Base-by-base conservation (phyloP, 1,140 invertebrate genomes). In the Pachypeltis micranthus region DNA sequence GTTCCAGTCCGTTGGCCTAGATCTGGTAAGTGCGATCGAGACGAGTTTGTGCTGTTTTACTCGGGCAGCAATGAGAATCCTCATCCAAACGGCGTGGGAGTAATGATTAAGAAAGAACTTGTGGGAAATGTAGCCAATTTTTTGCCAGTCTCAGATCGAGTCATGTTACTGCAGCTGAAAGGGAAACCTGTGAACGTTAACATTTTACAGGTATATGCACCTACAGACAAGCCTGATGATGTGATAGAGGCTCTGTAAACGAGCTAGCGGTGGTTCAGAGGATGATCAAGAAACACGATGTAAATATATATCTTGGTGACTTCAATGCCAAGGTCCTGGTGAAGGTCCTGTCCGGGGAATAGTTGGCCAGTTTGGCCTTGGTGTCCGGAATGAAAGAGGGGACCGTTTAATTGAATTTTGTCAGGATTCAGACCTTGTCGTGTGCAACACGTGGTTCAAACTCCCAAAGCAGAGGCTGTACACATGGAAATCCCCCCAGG, bases 401-500 rank as follows among this genome's bases (percentile, higher is more conserved):
- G 57, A 59, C 57, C n/a, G n/a, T n/a, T n/a, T n/a, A n/a, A n/a
- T n/a, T n/a, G n/a, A n/a, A n/a, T n/a, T n/a, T n/a, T n/a, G 28
- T 59, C 31, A 39, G 31, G 31, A 39, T 39, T 39, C 31, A 39
- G 62, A 71, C 12, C 44, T 72, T 23, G 56, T 65, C 10, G 65
- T 72, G 31, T 63, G 58, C 27, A 74, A 74, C 47, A 72, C 70
- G 4, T 69, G 61, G 27, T 73, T 70, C 61, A 66, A 72, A 59
- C 31, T 71, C 58, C 72, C 67, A 23, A 64, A 65, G 16, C 61
- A 70, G 56, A 63, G 69, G 34, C 44, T 73, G 26, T 74, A 72
- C 44, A 74, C 73, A n/a, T 74, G 71, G 70, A 73, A 68, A 34
- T 72, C 69, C 21, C 72, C 73, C 29, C 23, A 28, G 19, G 68